A percentile compares a stretch with the other conserved stretches of the same genome.
Conservation (phyloP, 2,888 invertebrate genomes). For the Entomobrya multifasciata region DNA sequence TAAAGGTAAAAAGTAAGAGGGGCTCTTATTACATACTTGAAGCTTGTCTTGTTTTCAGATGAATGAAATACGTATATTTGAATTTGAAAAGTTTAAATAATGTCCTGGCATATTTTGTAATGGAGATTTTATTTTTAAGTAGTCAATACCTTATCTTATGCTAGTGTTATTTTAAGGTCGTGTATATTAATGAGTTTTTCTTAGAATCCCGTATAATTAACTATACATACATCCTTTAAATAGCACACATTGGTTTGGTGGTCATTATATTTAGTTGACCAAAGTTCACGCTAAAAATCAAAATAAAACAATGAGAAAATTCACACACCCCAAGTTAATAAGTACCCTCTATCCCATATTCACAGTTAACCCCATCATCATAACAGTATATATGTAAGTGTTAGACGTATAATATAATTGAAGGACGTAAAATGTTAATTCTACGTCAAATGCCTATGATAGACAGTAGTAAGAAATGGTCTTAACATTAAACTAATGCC, state of each 20-base stretch:
- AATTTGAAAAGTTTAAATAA: not conserved
- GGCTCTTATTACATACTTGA: too few species aligned
- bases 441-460: constrained; percentile 63
- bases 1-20: too few species aligned
- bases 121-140: not conserved
- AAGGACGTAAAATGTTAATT: not conserved
- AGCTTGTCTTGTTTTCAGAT: too few species aligned
- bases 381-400: not conserved
- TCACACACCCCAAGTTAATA: not conserved
- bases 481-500: constrained; percentile 45
- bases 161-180: constrained; percentile 25
- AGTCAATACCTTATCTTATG: not conserved
- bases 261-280: not conserved
- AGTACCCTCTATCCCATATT: not conserved
- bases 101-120: not conserved
- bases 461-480: constrained; percentile 32
- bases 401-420: not conserved
- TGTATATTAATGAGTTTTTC: not conserved
- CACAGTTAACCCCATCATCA: too few species aligned
- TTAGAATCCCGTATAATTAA: not conserved
- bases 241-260: constrained; percentile 49
- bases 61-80: not conserved
- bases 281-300: not conserved
- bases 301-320: not conserved
- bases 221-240: constrained; percentile 43